Percentiles rank a stretch among this genome's conserved stretches.
These are phyloP conservation scores for Athripsodes cinereus DNA, from an alignment of 2,888 invertebrate genomes.

Conservation along the genomic window DNA sequence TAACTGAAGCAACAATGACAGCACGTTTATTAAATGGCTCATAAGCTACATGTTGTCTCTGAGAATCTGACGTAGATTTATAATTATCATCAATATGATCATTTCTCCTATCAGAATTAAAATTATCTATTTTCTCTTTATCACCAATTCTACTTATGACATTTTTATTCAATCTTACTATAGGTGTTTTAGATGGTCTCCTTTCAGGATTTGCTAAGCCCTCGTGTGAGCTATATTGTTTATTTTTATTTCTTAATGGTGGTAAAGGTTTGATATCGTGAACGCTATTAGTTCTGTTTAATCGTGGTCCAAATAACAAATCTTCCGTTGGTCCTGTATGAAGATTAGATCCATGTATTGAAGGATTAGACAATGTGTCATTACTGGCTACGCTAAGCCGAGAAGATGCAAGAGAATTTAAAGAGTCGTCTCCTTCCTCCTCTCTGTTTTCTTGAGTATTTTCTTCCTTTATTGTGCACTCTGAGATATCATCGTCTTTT, in stretches of 20 bases:
- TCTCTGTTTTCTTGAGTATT: constrained; percentile 5
- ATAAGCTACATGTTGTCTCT: constrained; percentile 31
- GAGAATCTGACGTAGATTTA: neutral
- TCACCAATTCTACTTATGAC: constrained; percentile 7
- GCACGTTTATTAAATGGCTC: constrained; percentile 47
- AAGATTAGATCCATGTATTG: constrained; percentile 18
- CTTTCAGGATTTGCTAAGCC: constrained; percentile 36
- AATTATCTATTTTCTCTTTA: constrained; percentile 14
- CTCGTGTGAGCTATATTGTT: constrained; percentile 48
- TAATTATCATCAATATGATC: neutral
- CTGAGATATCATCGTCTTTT: constrained; percentile 18
- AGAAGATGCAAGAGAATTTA: constrained; percentile 25
- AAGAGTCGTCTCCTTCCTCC: constrained; percentile 21
- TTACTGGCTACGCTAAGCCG: constrained; percentile 22
- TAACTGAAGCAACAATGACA: constrained; percentile 66
- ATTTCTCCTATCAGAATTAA: constrained; percentile 15
- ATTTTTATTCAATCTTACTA: constrained; percentile 8
- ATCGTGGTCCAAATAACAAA: constrained; percentile 39
- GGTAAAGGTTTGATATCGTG: constrained; percentile 41
- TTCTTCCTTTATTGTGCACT: constrained; percentile 22
- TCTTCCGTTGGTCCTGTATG: constrained; percentile 30
- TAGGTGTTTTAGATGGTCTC: constrained; percentile 26
- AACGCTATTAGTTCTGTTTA: constrained; percentile 45
- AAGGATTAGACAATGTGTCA: constrained; percentile 24
- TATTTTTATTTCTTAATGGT: constrained; percentile 40